These are phyloP conservation scores for Caenorhabditis japonica DNA, from an alignment of 2,888 invertebrate genomes.

Conservation along the genomic window DNA sequence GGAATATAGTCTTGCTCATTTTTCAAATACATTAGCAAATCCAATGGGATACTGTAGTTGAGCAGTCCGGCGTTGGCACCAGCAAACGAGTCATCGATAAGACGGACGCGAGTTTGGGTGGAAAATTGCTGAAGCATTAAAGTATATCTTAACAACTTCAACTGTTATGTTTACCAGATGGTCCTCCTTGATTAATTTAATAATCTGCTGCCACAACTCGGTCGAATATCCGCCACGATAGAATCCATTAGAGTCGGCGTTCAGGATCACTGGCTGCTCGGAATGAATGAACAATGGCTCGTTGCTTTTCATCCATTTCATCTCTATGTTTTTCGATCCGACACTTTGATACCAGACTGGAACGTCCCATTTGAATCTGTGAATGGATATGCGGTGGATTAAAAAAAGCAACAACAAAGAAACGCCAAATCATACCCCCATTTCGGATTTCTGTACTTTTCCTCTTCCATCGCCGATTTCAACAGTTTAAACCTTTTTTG, in stretches of 20 bases:
- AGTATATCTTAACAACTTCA: no score
- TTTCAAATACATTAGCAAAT: conserved; percentile 49
- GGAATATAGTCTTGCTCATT: conserved; percentile 54
- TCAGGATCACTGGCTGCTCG: conserved; percentile 19
- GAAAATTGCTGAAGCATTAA: conserved; percentile 53
- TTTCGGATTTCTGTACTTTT: conserved; percentile 63
- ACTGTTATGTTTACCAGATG: no score
- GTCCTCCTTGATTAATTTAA: conserved; percentile 59
- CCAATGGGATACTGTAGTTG: conserved; percentile 51
- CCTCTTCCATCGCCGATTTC: conserved; percentile 59
- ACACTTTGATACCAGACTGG: conserved; percentile 80
- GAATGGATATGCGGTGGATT: no score
- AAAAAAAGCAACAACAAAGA: no score
- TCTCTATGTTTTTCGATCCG: conserved; percentile 78
- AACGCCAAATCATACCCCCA: no score
- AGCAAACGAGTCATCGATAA: conserved; percentile 62
- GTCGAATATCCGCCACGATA: conserved; percentile 40
- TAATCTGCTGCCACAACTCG: conserved; percentile 65
- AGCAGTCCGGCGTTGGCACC: conserved; percentile 54
- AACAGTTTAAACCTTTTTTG: conserved; percentile 68
- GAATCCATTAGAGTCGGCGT: conserved; percentile 33
- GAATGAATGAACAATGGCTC: background rate
- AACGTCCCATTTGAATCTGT: conserved; percentile 68
- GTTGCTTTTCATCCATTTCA: conserved; percentile 13
- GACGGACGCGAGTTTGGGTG: conserved; percentile 51